Percentiles rank a stretch among this genome's conserved stretches.
phyloP scores from a whole-genome alignment of 2,113 vertebrate species.

The Cranoglanis bouderius region DNA sequence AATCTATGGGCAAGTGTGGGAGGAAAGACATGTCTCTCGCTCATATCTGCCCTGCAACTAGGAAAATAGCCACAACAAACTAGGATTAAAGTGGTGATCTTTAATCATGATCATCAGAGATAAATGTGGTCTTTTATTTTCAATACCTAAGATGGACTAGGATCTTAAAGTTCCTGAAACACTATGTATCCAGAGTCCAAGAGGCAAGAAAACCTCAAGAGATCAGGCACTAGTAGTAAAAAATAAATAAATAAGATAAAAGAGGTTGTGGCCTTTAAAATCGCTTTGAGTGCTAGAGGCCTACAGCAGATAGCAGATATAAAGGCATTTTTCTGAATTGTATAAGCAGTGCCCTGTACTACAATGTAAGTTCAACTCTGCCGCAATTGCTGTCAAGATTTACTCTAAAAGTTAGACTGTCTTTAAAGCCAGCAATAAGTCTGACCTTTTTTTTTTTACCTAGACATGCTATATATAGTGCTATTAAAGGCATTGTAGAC shows the following conservation, averaged over 20 bases:
- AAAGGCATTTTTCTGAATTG: background rate
- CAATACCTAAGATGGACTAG: background rate
- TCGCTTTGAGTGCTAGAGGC: background rate
- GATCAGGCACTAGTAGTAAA: background rate
- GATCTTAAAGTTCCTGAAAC: background rate
- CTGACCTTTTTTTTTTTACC: background rate
- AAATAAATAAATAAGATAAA: background rate
- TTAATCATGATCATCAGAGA: constrained; percentile 18
- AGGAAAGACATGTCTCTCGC: constrained; percentile 22
- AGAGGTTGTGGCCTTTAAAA: constrained; percentile 18
- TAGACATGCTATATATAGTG: background rate
- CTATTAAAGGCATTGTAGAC: background rate
- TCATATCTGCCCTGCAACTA: constrained; percentile 19
- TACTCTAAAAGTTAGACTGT: background rate
- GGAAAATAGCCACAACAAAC: constrained; percentile 23
- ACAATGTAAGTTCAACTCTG: background rate
- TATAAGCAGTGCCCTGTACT: constrained; percentile 1
- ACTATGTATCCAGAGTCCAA: background rate
- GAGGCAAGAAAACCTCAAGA: background rate
- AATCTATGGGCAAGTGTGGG: constrained; percentile 15
- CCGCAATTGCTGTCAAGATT: background rate
- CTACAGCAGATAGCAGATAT: background rate
- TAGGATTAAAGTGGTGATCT: background rate
- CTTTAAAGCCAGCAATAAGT: background rate
- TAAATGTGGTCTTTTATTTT: background rate